Percentiles rank a stretch among this genome's conserved stretches.
Conservation (phyloP, 2,888 invertebrate genomes). For the Apotomis capreana region DNA sequence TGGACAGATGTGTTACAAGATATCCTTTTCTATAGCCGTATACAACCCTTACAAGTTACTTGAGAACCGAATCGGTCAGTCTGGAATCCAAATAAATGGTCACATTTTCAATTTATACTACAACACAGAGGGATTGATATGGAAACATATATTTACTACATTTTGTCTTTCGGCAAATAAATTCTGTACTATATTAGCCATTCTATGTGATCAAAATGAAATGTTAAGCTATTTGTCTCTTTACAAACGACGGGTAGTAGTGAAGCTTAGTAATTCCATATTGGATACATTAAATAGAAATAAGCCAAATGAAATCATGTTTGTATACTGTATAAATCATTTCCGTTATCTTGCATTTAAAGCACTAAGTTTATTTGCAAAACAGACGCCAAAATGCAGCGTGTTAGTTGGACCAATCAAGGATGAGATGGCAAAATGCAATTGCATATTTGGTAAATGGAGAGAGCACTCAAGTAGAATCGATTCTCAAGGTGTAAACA, state of each 20-base stretch:
- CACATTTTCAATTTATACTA: constrained; percentile 72
- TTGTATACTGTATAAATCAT: constrained; percentile 77
- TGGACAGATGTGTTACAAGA: constrained; percentile 78
- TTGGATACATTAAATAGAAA: constrained; percentile 63
- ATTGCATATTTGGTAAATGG: constrained; percentile 77
- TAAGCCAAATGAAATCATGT: constrained; percentile 59
- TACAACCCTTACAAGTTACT: constrained; percentile 66
- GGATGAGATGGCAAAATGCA: constrained; percentile 66
- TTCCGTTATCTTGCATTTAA: constrained; percentile 73
- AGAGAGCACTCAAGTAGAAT: constrained; percentile 67
- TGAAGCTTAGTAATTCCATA: constrained; percentile 71
- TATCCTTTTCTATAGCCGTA: constrained; percentile 67
- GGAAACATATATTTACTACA: constrained; percentile 74
- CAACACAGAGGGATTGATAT: constrained; percentile 67
- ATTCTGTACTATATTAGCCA: constrained; percentile 73
- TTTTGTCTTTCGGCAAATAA: constrained; percentile 77
- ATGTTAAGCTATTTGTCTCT: constrained; percentile 61
- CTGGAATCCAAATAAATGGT: constrained; percentile 72
- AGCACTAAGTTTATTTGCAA: constrained; percentile 70
- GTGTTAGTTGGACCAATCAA: constrained; percentile 63
- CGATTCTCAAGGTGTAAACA: constrained; percentile 58
- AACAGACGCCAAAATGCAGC: constrained; percentile 68
- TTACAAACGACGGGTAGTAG: constrained; percentile 73
- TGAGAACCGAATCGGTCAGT: constrained; percentile 73
- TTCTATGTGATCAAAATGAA: constrained; percentile 63